Conservation (phyloP, 1,140 invertebrate species). For the Macrobrachium nipponense region DNA sequence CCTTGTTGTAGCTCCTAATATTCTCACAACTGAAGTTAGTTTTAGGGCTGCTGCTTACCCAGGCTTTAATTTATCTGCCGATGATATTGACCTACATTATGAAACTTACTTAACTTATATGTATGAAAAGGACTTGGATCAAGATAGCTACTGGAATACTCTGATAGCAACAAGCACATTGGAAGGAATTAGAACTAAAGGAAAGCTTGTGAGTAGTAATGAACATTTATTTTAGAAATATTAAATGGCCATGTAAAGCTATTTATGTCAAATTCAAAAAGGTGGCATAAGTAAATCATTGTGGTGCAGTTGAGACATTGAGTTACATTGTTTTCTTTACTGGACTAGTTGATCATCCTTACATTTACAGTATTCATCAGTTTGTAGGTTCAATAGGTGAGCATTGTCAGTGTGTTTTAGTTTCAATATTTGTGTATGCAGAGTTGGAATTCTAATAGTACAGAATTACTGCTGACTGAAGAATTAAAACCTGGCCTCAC, state of each 20-base stretch:
- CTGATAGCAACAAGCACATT: constrained; percentile 76
- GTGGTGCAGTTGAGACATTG: too few species aligned
- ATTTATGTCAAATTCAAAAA: too few species aligned
- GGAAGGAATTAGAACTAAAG: constrained; percentile 72
- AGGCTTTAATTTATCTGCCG: neutral
- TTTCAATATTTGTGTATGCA: too few species aligned
- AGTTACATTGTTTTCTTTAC: too few species aligned
- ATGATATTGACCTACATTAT: constrained; percentile 67
- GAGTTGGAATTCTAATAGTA: too few species aligned
- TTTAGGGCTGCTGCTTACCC: constrained; percentile 73
- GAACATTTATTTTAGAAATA: neutral
- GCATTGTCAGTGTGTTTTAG: too few species aligned
- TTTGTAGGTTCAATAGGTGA: too few species aligned
- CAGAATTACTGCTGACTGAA: too few species aligned
- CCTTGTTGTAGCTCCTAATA: constrained; percentile 71
- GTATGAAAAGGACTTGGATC: constrained; percentile 72
- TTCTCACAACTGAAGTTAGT: constrained; percentile 74
- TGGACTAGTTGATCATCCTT: neutral
- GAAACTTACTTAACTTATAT: constrained; percentile 77
- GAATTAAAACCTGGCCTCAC: too few species aligned
- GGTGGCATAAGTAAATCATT: too few species aligned
- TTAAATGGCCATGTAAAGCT: too few species aligned
- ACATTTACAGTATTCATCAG: neutral
- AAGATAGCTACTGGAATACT: constrained; percentile 74
- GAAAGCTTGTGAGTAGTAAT: constrained; percentile 72